Evolutionary conservation across 2,113 vertebrate species (phyloP).

Genomic region (Oncorhynchus keta): DNA sequence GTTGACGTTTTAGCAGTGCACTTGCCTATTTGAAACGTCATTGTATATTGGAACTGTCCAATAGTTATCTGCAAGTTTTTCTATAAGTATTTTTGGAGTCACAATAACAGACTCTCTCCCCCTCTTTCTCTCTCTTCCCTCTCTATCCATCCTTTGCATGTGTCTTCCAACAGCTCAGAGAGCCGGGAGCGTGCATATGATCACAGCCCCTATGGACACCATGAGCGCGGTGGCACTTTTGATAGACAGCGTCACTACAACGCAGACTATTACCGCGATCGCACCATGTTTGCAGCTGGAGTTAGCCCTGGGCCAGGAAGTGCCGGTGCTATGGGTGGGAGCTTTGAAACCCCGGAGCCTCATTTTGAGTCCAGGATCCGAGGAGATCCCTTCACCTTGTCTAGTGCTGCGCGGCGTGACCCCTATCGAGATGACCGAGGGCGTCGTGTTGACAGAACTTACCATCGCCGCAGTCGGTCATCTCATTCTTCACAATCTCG

Average conservation of each 20-base stretch:
- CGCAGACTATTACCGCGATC: constrained; percentile 88
- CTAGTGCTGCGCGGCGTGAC: constrained; percentile 96
- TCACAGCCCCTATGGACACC: constrained; percentile 98
- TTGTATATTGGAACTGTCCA: background rate
- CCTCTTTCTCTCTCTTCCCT: constrained; percentile 57
- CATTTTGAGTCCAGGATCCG: constrained; percentile 91
- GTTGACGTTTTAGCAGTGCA: constrained; percentile 4
- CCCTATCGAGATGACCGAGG: constrained; percentile 94
- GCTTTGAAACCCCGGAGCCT: constrained; percentile 90
- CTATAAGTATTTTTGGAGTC: background rate
- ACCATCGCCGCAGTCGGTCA: constrained; percentile 86
- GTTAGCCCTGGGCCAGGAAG: constrained; percentile 66
- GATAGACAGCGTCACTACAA: constrained; percentile 97
- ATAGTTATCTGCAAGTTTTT: background rate
- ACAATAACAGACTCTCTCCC: background rate
- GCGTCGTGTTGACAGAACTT: constrained; percentile 86
- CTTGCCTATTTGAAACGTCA: background rate
- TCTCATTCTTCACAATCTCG: constrained; percentile 93
- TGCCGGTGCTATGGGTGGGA: constrained; percentile 77
- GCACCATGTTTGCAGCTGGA: constrained; percentile 74
- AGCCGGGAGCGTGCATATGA: constrained; percentile 97
- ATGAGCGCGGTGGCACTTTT: constrained; percentile 92
- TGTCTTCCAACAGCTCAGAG: constrained; percentile 92
- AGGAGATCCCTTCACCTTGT: constrained; percentile 92
- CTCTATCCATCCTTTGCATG: constrained; percentile 58